Conservation (phyloP, 2,888 invertebrate species). For the Eupeodes latifasciatus region DNA sequence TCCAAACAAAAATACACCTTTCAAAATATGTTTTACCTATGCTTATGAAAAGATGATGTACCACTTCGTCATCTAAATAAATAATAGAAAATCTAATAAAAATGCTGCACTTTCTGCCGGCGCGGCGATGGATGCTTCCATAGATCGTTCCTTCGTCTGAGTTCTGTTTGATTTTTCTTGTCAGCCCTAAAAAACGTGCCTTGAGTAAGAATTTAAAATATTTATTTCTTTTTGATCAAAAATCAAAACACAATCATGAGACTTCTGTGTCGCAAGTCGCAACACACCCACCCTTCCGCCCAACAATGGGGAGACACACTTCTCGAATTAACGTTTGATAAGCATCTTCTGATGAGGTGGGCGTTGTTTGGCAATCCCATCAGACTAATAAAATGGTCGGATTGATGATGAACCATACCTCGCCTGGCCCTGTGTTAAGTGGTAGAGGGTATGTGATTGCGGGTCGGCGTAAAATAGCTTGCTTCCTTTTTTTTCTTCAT, state of each 20-base stretch:
- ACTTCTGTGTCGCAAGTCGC: background rate
- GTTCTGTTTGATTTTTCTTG: background rate
- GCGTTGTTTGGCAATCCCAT: constrained; percentile 51
- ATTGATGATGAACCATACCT: constrained; percentile 17
- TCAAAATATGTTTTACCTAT: too few species aligned
- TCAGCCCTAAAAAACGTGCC: constrained; percentile 40
- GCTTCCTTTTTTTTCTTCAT: background rate
- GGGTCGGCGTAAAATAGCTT: background rate
- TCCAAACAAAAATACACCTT: too few species aligned
- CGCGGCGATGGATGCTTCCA: background rate
- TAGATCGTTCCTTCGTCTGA: background rate
- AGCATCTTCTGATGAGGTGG: constrained; percentile 67
- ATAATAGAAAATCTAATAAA: constrained; percentile 62
- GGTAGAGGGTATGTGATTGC: background rate
- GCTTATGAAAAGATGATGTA: background rate
- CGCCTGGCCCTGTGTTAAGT: background rate
- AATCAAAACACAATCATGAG: background rate
- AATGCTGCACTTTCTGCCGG: constrained; percentile 29
- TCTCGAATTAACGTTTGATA: constrained; percentile 71
- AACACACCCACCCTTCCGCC: background rate
- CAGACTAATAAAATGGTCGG: constrained; percentile 65
- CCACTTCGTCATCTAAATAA: constrained; percentile 16
- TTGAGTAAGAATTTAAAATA: constrained; percentile 31
- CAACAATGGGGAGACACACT: constrained; percentile 53
- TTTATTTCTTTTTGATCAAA: constrained; percentile 12